Conservation (phyloP, 1,140 invertebrate genomes). For the Philotrypesis tridentata region DNA sequence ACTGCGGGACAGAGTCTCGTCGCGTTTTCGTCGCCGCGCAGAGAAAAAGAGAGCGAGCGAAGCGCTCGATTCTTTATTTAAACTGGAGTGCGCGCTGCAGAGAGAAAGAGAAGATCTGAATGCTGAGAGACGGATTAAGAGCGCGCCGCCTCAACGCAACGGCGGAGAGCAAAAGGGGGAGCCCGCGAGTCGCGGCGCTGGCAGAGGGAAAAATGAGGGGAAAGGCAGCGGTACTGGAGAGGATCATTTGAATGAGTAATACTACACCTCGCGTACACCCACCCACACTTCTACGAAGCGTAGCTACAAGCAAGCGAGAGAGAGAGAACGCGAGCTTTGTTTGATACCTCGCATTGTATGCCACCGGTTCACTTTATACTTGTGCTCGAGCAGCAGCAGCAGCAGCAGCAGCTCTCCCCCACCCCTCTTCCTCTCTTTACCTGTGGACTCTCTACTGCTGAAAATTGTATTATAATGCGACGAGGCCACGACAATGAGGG, state of each 20-base stretch:
- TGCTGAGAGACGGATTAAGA: slow-evolving; percentile 69
- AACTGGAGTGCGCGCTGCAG: slow-evolving; percentile 32
- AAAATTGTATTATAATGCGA: slow-evolving; percentile 73
- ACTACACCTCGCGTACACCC: slow-evolving; percentile 72
- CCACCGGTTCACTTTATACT: slow-evolving; percentile 71
- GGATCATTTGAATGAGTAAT: slow-evolving; percentile 75
- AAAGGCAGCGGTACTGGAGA: slow-evolving; percentile 48
- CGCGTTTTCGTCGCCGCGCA: too few species aligned
- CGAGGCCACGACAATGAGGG: slow-evolving; percentile 64
- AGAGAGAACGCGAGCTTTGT: slow-evolving; percentile 68
- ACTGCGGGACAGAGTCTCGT: too few species aligned
- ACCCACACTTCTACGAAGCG: slow-evolving; percentile 68
- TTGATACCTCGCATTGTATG: slow-evolving; percentile 71
- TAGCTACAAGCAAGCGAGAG: slow-evolving; percentile 34
- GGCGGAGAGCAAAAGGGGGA: slow-evolving; percentile 42
- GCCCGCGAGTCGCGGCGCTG: slow-evolving; percentile 17
- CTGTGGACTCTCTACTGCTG: slow-evolving; percentile 54
- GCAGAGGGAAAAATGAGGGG: slow-evolving; percentile 40
- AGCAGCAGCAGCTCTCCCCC: slow-evolving; percentile 10
- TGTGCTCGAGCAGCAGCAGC: slow-evolving; percentile 48
- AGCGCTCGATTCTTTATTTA: slow-evolving; percentile 29
- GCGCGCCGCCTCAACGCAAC: slow-evolving; percentile 56
- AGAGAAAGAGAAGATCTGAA: slow-evolving; percentile 67
- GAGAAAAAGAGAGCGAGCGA: background rate
- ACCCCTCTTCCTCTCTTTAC: slow-evolving; percentile 39